Evolutionary conservation across 2,797 vertebrate genomes (phyloP), one percentile per base, ranked within the genome.

Genomic region (Melanotaenia trifasciata): DNA sequence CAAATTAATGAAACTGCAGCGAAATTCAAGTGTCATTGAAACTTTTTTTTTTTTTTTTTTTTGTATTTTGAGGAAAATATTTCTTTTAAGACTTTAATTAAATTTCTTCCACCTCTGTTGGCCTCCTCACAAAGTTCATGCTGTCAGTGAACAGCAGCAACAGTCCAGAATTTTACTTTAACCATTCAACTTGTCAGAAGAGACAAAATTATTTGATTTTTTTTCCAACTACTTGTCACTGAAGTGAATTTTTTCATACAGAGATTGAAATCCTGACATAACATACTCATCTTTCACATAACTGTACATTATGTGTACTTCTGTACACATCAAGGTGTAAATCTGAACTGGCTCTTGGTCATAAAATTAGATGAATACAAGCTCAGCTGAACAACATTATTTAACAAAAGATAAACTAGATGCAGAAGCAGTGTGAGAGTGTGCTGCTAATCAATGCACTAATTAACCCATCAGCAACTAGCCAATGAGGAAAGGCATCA

Each of bases 1-100:
- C 24, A 26, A 47, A 50, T 20, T 26, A 73, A 20, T 70, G 47
- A 75, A 82, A 72, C 69, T 53, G 38, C 71, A 67, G 24, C 54
- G 20, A 16, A 43, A 24, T 40, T 47, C 53, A 61, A 1, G 18
- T 26, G 12, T 79, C n/a, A 59, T 67, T 14, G 78, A 58, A 62
- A 54, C 22, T 12, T 38, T 38, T 12, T 38, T 38, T 40, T 18
- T 40, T 18, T 30, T 61, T 63, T 33, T 33, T 61, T 79, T 78
- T 71, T 83, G 69, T 87, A 65, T 75, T 72, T 72, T 77, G 20
- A 61, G 30, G 66, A 35, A 74, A 57, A 67, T 12, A 16, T 61
- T 28, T 53, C 16, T 28, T 45, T 45, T 20, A 45, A 20, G 43
- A 18, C 7, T 64, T 5, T 36, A 40, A 78, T 77, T 79, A 67